phyloP scores from a whole-genome alignment of 2,113 vertebrate species.

The Rhegmatorhina hoffmannsi region DNA sequence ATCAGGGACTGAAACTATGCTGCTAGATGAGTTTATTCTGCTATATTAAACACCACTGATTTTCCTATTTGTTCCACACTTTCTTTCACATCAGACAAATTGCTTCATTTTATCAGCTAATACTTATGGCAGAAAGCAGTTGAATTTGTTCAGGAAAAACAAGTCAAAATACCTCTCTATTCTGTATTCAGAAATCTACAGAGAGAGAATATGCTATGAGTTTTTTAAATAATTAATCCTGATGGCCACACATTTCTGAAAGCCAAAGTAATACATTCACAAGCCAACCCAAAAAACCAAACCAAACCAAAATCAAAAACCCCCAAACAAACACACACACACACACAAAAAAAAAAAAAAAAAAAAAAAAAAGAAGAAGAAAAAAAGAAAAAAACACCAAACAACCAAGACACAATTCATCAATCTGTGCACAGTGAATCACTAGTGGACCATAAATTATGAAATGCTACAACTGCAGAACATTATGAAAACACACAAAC shows the following conservation, averaged over 20 bases:
- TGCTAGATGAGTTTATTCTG: not conserved
- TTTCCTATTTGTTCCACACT: not conserved
- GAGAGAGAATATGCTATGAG: not conserved
- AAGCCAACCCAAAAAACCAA: not conserved
- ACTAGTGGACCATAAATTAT: not conserved
- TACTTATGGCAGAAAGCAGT: not conserved
- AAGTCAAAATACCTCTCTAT: not conserved
- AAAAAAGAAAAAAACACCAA: not conserved
- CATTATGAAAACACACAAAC: not conserved
- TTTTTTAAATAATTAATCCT: constrained; percentile 16
- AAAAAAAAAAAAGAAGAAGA: not conserved
- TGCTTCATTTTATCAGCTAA: not conserved
- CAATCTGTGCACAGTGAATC: not conserved
- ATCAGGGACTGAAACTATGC: not conserved
- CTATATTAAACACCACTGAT: not conserved
- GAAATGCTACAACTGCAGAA: not conserved
- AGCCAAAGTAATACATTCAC: not conserved
- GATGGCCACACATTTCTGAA: not conserved
- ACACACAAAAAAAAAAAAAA: too few relatives aligned
- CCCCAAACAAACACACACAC: too few relatives aligned
- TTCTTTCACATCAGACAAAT: not conserved
- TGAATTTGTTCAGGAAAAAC: not conserved
- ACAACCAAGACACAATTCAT: not conserved
- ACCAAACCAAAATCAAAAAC: not conserved
- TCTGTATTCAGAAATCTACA: not conserved